phyloP scores from a whole-genome alignment of 2,888 invertebrate species.

The Rotaria sp. region DNA sequence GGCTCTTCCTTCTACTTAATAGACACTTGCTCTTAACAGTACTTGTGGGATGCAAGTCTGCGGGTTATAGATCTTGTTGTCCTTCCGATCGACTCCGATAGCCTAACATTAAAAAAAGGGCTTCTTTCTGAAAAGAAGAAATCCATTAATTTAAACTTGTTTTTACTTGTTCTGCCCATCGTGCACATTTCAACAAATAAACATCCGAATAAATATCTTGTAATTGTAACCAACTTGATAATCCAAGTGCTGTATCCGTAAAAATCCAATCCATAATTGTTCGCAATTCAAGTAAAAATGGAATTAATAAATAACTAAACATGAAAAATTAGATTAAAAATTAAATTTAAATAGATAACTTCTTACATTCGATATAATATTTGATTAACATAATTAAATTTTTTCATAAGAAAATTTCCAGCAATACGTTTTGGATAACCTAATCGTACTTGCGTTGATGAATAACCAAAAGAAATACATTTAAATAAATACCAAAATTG shows the following conservation, averaged over 20 bases:
- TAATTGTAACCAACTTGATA: constrained; percentile 98
- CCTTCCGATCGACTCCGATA: too few species aligned
- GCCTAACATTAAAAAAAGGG: too few species aligned
- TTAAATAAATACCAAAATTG: constrained; percentile 95
- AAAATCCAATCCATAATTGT: constrained; percentile 99
- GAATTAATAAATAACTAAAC: constrained; percentile 79
- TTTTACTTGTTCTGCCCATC: constrained; percentile 60
- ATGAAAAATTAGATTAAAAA: not conserved
- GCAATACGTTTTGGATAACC: constrained; percentile 94
- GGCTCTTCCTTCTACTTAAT: too few species aligned
- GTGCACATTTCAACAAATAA: constrained; percentile 71
- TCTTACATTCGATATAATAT: constrained; percentile 79
- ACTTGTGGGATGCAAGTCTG: too few species aligned
- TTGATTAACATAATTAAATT: constrained; percentile 84
- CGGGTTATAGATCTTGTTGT: too few species aligned
- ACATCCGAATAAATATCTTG: constrained; percentile 96
- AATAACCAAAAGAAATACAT: constrained; percentile 85
- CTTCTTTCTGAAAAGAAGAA: too few species aligned
- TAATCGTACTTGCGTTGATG: constrained; percentile 93
- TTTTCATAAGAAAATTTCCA: constrained; percentile 94
- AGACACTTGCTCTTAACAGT: too few species aligned
- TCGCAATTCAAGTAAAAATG: constrained; percentile 89
- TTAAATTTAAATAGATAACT: not conserved
- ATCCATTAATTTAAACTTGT: not conserved
- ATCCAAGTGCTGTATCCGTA: constrained; percentile 96